Conservation (phyloP, 2,888 invertebrate species). For the Alcis repandata region DNA sequence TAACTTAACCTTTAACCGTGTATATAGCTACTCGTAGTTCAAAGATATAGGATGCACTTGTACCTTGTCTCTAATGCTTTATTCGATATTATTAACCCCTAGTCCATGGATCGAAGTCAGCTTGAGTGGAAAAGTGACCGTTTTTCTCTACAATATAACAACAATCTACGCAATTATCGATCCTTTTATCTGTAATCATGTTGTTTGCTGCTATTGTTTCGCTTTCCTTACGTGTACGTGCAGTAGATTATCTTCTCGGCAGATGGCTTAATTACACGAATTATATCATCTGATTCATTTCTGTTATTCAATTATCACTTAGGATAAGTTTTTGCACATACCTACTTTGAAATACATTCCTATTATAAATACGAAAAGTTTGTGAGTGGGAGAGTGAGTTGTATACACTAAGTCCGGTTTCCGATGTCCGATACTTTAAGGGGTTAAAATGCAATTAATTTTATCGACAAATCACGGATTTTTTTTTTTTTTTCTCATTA, state of each 20-base stretch:
- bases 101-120: slow-evolving; percentile 43
- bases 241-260: slow-evolving; percentile 45
- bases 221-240: slow-evolving; percentile 53
- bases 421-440: too few species aligned
- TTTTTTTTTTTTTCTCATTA: too few species aligned
- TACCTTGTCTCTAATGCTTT: neutral
- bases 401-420: too few species aligned
- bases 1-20: too few species aligned
- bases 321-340: slow-evolving; percentile 31
- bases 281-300: slow-evolving; percentile 43
- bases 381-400: too few species aligned
- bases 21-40: slow-evolving; percentile 8
- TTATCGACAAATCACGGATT: too few species aligned
- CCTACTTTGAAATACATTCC: neutral
- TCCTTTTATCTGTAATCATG: slow-evolving; percentile 59
- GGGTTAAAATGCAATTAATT: too few species aligned
- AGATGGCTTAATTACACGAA: slow-evolving; percentile 48
- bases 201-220: slow-evolving; percentile 71
- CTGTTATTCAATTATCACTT: slow-evolving; percentile 45
- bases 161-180: slow-evolving; percentile 59
- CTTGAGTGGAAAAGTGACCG: slow-evolving; percentile 52
- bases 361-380: neutral
- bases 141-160: slow-evolving; percentile 54
- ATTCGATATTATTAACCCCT: slow-evolving; percentile 1
- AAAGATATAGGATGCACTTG: too few species aligned